Evolutionary conservation across 2,113 vertebrate genomes (phyloP), one percentile per base, ranked within the genome.

Genomic region (Lamprotornis superbus): DNA sequence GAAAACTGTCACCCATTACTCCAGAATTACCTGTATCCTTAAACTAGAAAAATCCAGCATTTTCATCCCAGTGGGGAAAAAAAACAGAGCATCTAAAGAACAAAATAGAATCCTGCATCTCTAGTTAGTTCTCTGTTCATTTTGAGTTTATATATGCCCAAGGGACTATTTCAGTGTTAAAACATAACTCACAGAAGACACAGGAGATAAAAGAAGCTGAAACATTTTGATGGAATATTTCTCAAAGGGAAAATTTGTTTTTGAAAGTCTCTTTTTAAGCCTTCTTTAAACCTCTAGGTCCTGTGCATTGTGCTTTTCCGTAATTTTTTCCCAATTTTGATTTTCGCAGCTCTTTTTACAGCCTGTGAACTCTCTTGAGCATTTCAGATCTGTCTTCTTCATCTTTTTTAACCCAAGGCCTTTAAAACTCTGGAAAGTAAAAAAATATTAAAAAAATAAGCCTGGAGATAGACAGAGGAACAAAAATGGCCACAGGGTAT

Each of bases 201-300:
- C 46, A 21, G 7, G 24, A 96, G 94, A 97, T 95, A 94, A 97
- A 97, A 98, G 96, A 96, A 95, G 47, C 12, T 92, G 71, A 95
- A 85, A 59, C 28, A 61, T 97, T 97, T 96, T 95, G 94, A 91
- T 90, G 91, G 92, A 89, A 52, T 83, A 94, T 93, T 96, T 97
- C 96, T 96, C 95, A 97, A 97, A 97, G 95, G 75, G 47, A 91
- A 95, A 97, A 92, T 79, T 90, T 95, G 89, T n/a, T 95, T 98
- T 97, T 97, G 90, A 97, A 97, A 84, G 57, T 76, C 24, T 75
- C 60, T 91, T 75, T 94, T 94, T 28, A 80, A 92, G 83, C 68
- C 82, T 95, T 85, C 56, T 90, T 82, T 93, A 95, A 96, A 95
- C 67, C 40, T 55, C 85, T 88, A 49, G 35, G 44, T 93, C 90